Evolutionary conservation across 2,113 vertebrate species (phyloP).

Genomic region (Coptodon bakossiorum): DNA sequence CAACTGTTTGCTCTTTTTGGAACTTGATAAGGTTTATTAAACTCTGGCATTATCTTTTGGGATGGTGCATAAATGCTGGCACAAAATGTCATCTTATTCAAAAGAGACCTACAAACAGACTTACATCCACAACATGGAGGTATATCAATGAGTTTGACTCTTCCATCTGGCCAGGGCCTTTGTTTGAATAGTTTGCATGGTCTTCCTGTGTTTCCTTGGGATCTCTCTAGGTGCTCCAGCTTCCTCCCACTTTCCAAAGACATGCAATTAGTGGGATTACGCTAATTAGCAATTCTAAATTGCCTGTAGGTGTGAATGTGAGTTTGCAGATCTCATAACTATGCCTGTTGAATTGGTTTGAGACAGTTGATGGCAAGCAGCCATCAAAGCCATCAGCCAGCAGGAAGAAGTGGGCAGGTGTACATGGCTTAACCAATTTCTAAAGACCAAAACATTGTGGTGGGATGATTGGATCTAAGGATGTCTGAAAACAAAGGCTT

Average conservation of each 20-base stretch:
- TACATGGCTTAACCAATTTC: not conserved
- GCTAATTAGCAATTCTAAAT: not conserved
- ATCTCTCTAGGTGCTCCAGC: not conserved
- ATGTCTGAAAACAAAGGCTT: not conserved
- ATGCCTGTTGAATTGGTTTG: not conserved
- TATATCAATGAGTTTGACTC: not conserved
- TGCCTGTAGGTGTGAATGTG: not conserved
- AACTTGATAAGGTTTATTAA: not conserved
- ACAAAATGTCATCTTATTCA: not conserved
- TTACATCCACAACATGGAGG: not conserved
- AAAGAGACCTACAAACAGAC: not conserved
- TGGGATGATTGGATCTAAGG: not conserved
- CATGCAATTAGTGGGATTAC: not conserved
- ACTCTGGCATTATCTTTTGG: not conserved
- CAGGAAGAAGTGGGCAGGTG: not conserved
- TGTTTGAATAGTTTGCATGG: not conserved
- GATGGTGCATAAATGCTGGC: not conserved
- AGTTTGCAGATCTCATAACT: not conserved
- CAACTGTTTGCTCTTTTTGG: not conserved
- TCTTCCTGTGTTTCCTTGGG: not conserved
- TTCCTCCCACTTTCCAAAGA: not conserved
- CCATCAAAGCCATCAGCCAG: not conserved
- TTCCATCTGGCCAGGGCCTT: not conserved
- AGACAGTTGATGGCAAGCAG: not conserved
- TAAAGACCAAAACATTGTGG: not conserved